Base-by-base conservation (phyloP, 2,888 invertebrate species). In the Trachelus tabidus region DNA sequence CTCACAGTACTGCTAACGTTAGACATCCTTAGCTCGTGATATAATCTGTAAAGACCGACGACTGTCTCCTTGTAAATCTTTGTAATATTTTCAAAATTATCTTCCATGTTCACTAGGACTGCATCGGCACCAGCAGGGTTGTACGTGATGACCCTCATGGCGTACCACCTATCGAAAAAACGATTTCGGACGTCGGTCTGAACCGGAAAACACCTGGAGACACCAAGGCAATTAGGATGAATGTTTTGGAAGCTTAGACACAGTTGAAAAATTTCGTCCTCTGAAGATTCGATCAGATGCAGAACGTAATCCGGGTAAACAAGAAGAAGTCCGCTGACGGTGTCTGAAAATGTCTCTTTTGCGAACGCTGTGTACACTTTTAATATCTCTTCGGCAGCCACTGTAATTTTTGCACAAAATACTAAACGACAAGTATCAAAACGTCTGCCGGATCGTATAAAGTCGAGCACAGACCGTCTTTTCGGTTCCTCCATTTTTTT, bases 131-230 rank as follows among this genome's bases (percentile, higher is more conserved):
- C 33, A 12, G 11, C 3, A 35, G 73, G 23, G 34, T n/a, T 35
- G 12, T 71, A 34, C 75, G 75, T 12, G 34, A 75, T 68, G 3
- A 81, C 75, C 69, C 73, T 82, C 34, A 80, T 77, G 1, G 76
- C 77, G 69, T 81, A 80, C 84, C 84, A 84, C 35, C 81, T 82
- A 30, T 79, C 77, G 33, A 84, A 83, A 69, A 83, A 81, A 81
- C 83, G 79, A n/a, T 79, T 79, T n/a, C 37, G 73, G 2, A 79
- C 79, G 34, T 76, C 71, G 12, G 79, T 76, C 71, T 82, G 81
- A 71, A 83, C 71, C n/a, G 82, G 81, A 76, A 84, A 80, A 78
- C 81, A 84, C 68, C 79, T 83, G 11, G 79, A 79, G 73, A 34
- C 30, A 15, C 34, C 78, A 23, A 81, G 68, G 33, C 79, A 37